Conservation (phyloP, 2,888 invertebrate genomes). For the Drosophila emarginata region DNA sequence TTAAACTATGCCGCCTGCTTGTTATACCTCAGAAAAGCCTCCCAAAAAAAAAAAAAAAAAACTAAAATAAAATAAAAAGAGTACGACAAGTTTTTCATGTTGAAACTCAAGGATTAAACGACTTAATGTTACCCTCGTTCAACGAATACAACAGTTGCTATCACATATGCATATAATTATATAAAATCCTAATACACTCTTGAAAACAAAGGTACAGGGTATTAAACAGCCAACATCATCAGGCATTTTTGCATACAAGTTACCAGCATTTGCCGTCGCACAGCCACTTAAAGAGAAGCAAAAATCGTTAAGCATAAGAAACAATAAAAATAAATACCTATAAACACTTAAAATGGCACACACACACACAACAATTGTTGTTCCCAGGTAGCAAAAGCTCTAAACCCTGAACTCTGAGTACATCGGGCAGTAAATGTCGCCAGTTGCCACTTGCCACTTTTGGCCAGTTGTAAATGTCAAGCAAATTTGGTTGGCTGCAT, state of each 20-base stretch:
- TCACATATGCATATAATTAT: background rate
- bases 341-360: constrained; percentile 77
- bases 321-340: constrained; percentile 76
- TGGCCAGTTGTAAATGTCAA: constrained; percentile 74
- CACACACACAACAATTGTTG: constrained; percentile 22
- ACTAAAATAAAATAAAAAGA: constrained; percentile 2
- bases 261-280: constrained; percentile 29
- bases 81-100: background rate
- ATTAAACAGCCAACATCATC: background rate
- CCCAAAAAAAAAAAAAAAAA: background rate
- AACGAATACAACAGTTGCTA: no score
- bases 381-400: constrained; percentile 5
- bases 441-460: constrained; percentile 52
- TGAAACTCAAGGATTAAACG: background rate
- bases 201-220: background rate
- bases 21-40: constrained; percentile 45
- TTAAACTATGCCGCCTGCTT: constrained; percentile 75
- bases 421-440: constrained; percentile 40
- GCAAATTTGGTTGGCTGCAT: constrained; percentile 69
- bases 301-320: constrained; percentile 71
- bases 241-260: constrained; percentile 12
- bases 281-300: constrained; percentile 62
- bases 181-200: background rate
- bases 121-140: background rate
- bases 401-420: constrained; percentile 28